Conservation (phyloP, 2,797 vertebrate genomes). For the Brachymystax lenok region DNA sequence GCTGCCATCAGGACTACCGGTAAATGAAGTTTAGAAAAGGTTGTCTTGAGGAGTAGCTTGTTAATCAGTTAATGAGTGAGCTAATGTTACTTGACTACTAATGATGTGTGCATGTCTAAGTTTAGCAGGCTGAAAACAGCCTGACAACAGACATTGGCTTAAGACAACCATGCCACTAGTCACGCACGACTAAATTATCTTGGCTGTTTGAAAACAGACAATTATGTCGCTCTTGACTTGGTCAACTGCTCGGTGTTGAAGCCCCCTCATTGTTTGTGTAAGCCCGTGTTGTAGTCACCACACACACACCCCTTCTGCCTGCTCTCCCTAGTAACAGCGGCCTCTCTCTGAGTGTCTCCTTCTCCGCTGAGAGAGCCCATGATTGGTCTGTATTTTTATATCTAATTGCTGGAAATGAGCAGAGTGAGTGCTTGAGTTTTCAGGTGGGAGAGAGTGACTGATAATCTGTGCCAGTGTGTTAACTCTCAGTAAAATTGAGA, state of each 20-base stretch:
- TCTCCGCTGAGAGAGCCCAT: slow-evolving; percentile 43
- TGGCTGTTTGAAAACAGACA: slow-evolving; percentile 18
- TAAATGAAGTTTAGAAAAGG: background rate
- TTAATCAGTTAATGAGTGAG: background rate
- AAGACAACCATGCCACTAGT: background rate
- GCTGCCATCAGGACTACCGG: no score
- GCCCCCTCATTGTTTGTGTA: slow-evolving; percentile 53
- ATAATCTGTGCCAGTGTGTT: slow-evolving; percentile 57
- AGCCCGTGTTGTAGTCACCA: slow-evolving; percentile 45
- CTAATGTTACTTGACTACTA: background rate
- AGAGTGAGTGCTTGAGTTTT: slow-evolving; percentile 57
- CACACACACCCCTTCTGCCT: slow-evolving; percentile 24
- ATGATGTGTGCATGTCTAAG: background rate
- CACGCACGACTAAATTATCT: background rate
- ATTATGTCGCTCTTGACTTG: slow-evolving; percentile 33
- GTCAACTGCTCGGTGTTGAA: slow-evolving; percentile 50
- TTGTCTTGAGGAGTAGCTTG: background rate
- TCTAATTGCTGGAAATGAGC: slow-evolving; percentile 76
- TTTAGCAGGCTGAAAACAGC: background rate
- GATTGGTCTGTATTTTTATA: slow-evolving; percentile 82
- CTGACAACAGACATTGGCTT: background rate
- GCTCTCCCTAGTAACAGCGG: slow-evolving; percentile 76
- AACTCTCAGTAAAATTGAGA: slow-evolving; percentile 41
- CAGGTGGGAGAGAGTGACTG: slow-evolving; percentile 55
- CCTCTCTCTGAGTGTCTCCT: slow-evolving; percentile 63